Evolutionary conservation across 2,888 invertebrate genomes (phyloP).

Genomic region (Poecilobothrus nobilitatus): DNA sequence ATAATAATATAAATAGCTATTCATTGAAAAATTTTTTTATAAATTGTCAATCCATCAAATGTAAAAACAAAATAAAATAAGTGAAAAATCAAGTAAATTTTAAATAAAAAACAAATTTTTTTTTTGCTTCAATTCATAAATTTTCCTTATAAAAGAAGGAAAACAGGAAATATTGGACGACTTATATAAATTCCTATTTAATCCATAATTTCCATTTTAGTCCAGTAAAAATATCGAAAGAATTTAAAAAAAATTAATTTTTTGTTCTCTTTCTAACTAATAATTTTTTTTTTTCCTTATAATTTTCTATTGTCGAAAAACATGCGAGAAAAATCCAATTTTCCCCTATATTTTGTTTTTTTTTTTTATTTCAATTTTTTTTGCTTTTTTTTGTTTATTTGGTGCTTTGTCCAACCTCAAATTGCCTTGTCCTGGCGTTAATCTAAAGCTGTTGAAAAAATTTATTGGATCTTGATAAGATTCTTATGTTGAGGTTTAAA

Average conservation of each 20-base stretch:
- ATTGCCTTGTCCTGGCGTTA: conserved; percentile 18
- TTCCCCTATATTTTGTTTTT: neutral
- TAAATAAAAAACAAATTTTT: too few species aligned
- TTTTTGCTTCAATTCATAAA: too few species aligned
- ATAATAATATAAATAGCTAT: too few species aligned
- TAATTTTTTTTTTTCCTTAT: neutral
- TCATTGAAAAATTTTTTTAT: too few species aligned
- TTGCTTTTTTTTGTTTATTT: neutral
- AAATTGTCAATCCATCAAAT: too few species aligned
- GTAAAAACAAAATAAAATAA: too few species aligned
- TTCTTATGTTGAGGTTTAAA: conserved; percentile 11
- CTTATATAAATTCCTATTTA: neutral
- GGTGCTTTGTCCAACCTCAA: conserved; percentile 17
- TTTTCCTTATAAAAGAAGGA: neutral
- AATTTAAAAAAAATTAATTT: neutral
- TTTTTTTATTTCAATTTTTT: neutral
- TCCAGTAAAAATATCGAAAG: neutral
- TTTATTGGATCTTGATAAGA: conserved; percentile 19
- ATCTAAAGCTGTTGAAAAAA: conserved; percentile 17
- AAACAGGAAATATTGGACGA: neutral
- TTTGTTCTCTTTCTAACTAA: neutral
- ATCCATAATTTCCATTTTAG: neutral
- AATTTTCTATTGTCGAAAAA: neutral
- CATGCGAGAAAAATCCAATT: conserved; percentile 16
- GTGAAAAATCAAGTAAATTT: too few species aligned